Evolutionary conservation across 1,140 invertebrate genomes (phyloP).

Genomic region (Euwallacea fornicatus): DNA sequence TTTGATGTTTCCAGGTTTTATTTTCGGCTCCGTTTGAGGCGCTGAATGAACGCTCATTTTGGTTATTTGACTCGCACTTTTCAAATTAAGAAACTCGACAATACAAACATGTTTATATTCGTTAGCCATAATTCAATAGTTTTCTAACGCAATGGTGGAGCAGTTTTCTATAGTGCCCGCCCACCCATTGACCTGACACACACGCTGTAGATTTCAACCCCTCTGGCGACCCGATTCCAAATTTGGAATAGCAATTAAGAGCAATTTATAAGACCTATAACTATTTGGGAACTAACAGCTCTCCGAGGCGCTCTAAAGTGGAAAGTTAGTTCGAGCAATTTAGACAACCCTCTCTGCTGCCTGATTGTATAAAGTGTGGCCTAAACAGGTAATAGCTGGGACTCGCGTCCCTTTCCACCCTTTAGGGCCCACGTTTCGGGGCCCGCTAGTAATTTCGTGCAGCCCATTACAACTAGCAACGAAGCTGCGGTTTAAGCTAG

Average conservation of each 20-base stretch:
- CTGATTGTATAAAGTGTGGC: conserved; percentile 37
- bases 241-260: conserved; percentile 20
- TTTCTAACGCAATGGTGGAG: no score
- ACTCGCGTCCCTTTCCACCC: conserved; percentile 23
- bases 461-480: conserved; percentile 33
- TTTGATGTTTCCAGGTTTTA: neutral
- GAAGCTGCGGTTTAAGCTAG: conserved; percentile 30
- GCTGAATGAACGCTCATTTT: no score
- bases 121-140: no score
- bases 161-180: no score
- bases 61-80: no score
- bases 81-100: no score
- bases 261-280: conserved; percentile 29
- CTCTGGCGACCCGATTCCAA: conserved; percentile 1
- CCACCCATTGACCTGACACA: no score
- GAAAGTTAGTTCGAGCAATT: conserved; percentile 34
- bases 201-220: neutral
- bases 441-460: conserved; percentile 33
- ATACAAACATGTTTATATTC: no score
- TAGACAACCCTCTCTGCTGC: conserved; percentile 29
- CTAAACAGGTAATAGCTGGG: conserved; percentile 36
- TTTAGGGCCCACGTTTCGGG: conserved; percentile 9
- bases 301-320: conserved; percentile 30
- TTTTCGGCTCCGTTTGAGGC: no score
- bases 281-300: conserved; percentile 28